phyloP scores from a whole-genome alignment of 2,797 vertebrate species.

The Limosa lapponica region DNA sequence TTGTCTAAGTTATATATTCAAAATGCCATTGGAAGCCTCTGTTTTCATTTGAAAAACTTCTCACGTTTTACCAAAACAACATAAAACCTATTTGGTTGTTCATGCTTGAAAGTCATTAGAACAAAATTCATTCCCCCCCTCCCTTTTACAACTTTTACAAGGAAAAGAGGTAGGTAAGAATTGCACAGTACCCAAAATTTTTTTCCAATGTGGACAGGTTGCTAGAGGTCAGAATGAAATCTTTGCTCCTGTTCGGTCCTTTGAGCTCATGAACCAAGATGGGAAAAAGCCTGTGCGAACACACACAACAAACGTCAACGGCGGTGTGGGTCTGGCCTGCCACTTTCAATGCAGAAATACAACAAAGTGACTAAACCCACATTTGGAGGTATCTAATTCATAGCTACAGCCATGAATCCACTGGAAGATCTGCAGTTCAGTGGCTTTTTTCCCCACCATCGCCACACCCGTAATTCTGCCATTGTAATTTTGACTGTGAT shows the following conservation, averaged over 20 bases:
- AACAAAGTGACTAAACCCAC: neutral
- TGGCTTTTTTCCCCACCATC: neutral
- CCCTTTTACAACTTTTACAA: neutral
- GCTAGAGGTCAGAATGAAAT: neutral
- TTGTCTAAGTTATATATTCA: neutral
- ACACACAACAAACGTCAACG: neutral
- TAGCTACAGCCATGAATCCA: neutral
- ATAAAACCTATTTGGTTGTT: neutral
- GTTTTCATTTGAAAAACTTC: neutral
- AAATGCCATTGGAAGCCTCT: neutral
- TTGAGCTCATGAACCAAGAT: neutral
- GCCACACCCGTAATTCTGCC: neutral
- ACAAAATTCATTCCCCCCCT: neutral
- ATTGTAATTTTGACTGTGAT: neutral
- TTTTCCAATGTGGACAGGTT: neutral
- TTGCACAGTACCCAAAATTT: neutral
- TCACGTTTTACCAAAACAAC: neutral
- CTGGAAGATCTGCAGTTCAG: neutral
- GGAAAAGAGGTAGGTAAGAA: neutral
- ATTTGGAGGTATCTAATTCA: neutral
- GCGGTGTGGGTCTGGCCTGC: neutral
- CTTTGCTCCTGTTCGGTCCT: neutral
- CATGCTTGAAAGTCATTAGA: neutral
- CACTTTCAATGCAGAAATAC: neutral
- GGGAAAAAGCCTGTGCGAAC: neutral